Evolutionary conservation across 2,888 invertebrate genomes (phyloP).

Genomic region (Copidosoma aretas): DNA sequence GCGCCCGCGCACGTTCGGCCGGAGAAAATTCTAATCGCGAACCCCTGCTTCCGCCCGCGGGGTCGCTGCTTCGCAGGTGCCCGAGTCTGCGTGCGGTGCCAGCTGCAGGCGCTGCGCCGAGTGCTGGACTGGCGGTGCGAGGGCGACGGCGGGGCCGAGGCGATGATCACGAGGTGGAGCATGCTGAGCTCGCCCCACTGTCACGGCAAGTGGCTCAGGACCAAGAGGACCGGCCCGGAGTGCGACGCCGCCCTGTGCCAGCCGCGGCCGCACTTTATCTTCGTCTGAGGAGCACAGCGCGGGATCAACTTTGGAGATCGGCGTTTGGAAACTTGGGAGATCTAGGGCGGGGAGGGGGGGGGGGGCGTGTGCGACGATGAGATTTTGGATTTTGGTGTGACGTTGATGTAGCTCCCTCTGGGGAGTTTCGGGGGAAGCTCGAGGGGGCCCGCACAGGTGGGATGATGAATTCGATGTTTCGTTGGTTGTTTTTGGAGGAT

Average conservation of each 20-base stretch:
- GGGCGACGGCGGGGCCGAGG: constrained; percentile 75
- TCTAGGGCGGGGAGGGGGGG: neutral
- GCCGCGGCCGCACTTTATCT: constrained; percentile 54
- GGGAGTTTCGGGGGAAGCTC: neutral
- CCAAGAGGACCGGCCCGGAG: constrained; percentile 59
- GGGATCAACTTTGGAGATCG: too few relatives aligned
- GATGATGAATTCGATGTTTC: too few relatives aligned
- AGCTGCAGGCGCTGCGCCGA: constrained; percentile 79
- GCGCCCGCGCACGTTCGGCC: constrained; percentile 15
- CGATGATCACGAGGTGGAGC: constrained; percentile 77
- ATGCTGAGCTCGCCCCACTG: constrained; percentile 86
- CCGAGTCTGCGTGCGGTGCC: constrained; percentile 81
- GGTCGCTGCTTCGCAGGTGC: constrained; percentile 66
- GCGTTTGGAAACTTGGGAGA: neutral
- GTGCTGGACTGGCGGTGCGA: constrained; percentile 80
- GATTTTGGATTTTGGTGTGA: too few relatives aligned
- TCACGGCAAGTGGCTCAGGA: constrained; percentile 85
- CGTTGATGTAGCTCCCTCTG: neutral
- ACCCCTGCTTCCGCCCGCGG: neutral
- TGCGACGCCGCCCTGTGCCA: constrained; percentile 54
- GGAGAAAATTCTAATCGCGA: constrained; percentile 32
- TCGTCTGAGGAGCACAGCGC: constrained; percentile 45
- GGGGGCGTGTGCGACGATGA: too few relatives aligned
- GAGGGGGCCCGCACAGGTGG: too few relatives aligned
- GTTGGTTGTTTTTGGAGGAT: too few relatives aligned